Percentiles rank a stretch among this genome's conserved stretches.
Conservation (phyloP, 2,888 invertebrate genomes). For the Drosophila tanythrix region DNA sequence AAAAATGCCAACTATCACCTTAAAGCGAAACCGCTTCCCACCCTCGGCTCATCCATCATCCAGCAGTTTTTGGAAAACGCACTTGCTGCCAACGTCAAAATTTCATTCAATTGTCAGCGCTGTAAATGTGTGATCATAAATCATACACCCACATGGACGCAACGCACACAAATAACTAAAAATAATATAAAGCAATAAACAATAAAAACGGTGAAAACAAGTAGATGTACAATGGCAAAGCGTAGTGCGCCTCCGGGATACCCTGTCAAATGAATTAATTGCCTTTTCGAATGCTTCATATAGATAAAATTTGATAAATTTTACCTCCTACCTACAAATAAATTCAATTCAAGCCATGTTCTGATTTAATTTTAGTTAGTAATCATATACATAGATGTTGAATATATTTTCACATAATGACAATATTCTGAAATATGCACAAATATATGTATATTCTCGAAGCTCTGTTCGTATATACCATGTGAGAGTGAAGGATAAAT, state of each 20-base stretch:
- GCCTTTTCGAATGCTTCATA: background rate
- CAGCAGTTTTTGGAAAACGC: conserved; percentile 40
- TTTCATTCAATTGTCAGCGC: conserved; percentile 79
- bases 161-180: conserved; percentile 54
- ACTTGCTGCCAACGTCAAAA: conserved; percentile 58
- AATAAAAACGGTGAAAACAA: conserved; percentile 21
- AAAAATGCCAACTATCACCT: conserved; percentile 58
- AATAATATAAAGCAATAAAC: conserved; percentile 65
- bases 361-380: background rate
- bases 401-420: background rate
- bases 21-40: conserved; percentile 14
- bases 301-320: background rate
- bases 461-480: background rate
- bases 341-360: background rate
- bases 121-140: conserved; percentile 77
- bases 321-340: background rate
- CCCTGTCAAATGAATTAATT: background rate
- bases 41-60: conserved; percentile 61
- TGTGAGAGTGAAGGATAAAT: conserved; percentile 2
- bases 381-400: background rate
- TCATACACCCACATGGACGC: conserved; percentile 64
- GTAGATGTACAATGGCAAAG: background rate
- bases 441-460: background rate
- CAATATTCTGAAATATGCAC: background rate
- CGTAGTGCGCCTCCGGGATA: background rate